Evolutionary conservation across 2,113 vertebrate species (phyloP), one percentile per base, ranked within the genome.

Genomic region (Carassius carassius): DNA sequence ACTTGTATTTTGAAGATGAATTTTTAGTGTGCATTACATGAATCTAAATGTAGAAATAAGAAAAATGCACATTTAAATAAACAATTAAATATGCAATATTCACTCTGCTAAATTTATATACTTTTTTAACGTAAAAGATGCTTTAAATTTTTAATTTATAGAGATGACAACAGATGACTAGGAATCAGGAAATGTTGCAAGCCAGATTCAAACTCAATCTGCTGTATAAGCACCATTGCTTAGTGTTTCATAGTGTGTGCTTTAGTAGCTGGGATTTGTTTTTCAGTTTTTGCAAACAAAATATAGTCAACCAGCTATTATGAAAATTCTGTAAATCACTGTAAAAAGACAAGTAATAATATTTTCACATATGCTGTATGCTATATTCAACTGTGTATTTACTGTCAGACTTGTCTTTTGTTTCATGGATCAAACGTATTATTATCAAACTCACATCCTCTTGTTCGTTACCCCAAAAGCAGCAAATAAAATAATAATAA

Each of bases 361-460:
- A 84, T 67, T 51, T 49, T 74, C 35, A 62, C 80, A 70, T 78
- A 41, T 44, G 54, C 32, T 65, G 58, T 44, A 80, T 63, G 37
- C 78, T 65, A 80, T 81, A 69, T 54, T 51, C 62, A 81, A 51
- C 63, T 51, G 16, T 69, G 79, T 29, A 79, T 63, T 63, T 80
- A 65, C 21, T 63, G 78, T 62, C 58, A 80, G n/a, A n/a, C n/a
- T 49, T 29, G 49, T 76, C 49, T 65, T 65, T 81, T 25, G 44
- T 51, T 51, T 81, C 23, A 49, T 21, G 44, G 41, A 67, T 23
- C 44, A 54, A 81, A 81, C 25, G 0, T 81, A 69, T 81, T 32
- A 81, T 81, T 81, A 67, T 49, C 81, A 60, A 56, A 75, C 32
- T 17, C 54, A 41, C 54, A 58, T 32, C 21, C 56, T 47, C 47